Evolutionary conservation across 1,140 invertebrate species (phyloP).

Genomic region (Vanessa atalanta): DNA sequence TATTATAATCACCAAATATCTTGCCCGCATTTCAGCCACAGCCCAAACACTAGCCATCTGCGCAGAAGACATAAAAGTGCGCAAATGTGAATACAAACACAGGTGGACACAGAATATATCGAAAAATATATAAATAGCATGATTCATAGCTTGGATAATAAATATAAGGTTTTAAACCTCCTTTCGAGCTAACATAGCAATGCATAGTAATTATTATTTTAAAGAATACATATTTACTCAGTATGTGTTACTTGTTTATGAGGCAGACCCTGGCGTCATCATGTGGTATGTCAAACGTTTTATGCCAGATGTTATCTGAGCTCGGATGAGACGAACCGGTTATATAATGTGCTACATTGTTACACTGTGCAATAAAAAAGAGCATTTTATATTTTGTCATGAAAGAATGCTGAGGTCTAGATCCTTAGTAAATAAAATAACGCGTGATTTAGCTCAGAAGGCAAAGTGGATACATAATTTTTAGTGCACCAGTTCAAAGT

Average conservation of each 20-base stretch:
- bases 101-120: too few species aligned
- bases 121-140: too few species aligned
- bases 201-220: background rate
- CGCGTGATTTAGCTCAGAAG: too few species aligned
- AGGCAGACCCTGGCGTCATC: background rate
- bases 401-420: background rate
- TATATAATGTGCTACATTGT: constrained; percentile 9
- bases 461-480: too few species aligned
- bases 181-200: background rate
- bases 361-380: background rate
- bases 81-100: too few species aligned
- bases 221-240: background rate
- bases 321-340: background rate
- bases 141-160: too few species aligned
- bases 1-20: too few species aligned
- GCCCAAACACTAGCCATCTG: too few species aligned
- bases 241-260: background rate
- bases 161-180: background rate
- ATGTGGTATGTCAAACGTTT: constrained; percentile 12
- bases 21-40: too few species aligned
- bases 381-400: background rate
- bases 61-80: too few species aligned
- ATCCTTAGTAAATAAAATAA: too few species aligned
- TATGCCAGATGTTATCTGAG: constrained; percentile 20
- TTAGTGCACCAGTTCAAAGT: too few species aligned